Evolutionary conservation across 1,140 invertebrate species (phyloP), one percentile per base, ranked within the genome.

Genomic region (Dufourea novaeangliae): DNA sequence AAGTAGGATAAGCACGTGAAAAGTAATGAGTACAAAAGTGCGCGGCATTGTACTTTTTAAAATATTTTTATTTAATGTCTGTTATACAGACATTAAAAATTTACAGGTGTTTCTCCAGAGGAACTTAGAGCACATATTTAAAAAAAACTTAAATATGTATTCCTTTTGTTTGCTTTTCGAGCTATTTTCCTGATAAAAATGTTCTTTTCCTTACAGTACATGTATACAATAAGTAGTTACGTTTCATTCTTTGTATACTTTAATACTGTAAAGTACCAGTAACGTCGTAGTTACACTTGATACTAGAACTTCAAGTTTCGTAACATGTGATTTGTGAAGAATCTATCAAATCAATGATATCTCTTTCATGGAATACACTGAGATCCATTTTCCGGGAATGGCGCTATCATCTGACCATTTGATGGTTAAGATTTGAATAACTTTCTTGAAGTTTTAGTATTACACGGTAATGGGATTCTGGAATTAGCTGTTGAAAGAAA

Each of bases 151-250:
- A 25, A n/a, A 37, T 10, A 10, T n/a, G 3, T 34, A 11, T 25
- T 22, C 14, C 50, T 22, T 67, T 22, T 46, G n/a, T 59, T 59
- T 37, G 14, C 52, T 57, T 75, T 75, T 57, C 14, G 29, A 59
- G 64, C 64, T 27, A 11, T 54, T n/a, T 14, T 8, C 20, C 52
- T 29, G 20, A 8, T 54, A n/a, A 37, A 37, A 50, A 64, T 5
- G 5, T 68, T 57, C 2, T 25, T 57, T 29, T 67, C 34, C 27
- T 14, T 64, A 41, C 25, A 44, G 25, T 74, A 41, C 54, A 17
- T 54, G 44, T 39, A 14, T 54, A 10, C 22, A 10, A 14, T 17
- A 32, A 1, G 20, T 54, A 37, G 54, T 57, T 57, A 29, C 14
- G n/a, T 32, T 32, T 11, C 11, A 12, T 56, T 27, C 32, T 32